Evolutionary conservation across 1,140 invertebrate species (phyloP).

Genomic region (Drosophila rufa): DNA sequence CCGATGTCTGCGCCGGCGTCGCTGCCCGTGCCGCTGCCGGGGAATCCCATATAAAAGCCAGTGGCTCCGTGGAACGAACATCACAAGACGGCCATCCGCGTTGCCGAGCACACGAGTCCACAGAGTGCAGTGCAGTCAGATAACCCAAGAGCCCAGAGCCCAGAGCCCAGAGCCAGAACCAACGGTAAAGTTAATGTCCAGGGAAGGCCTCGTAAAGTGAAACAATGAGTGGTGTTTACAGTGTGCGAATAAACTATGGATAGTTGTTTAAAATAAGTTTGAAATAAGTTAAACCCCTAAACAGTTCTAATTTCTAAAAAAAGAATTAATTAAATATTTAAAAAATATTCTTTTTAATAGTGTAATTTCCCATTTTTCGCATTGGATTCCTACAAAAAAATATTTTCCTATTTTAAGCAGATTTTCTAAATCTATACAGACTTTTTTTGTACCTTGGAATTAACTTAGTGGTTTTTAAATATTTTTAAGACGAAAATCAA

Average conservation of each 20-base stretch:
- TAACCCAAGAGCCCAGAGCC: conserved; percentile 25
- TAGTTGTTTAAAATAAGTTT: not conserved
- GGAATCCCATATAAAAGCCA: conserved; percentile 66
- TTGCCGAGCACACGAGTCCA: conserved; percentile 67
- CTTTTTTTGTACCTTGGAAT: not conserved
- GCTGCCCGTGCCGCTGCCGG: conserved; percentile 26
- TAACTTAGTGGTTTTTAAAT: not conserved
- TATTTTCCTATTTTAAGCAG: not conserved
- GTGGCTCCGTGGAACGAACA: conserved; percentile 58
- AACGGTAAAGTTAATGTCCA: conserved; percentile 72
- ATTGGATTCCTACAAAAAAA: not conserved
- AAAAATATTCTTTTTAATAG: no score
- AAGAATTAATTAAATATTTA: no score
- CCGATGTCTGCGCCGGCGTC: conserved; percentile 23
- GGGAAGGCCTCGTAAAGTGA: conserved; percentile 1
- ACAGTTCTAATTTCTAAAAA: not conserved
- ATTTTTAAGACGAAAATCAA: not conserved
- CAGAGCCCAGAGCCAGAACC: conserved; percentile 29
- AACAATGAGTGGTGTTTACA: conserved; percentile 7
- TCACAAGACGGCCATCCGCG: conserved; percentile 77
- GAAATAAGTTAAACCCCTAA: no score
- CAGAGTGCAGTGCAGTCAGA: conserved; percentile 33
- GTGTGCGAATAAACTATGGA: not conserved
- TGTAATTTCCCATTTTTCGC: no score
- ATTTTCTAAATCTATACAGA: not conserved